A percentile compares a stretch with the other conserved stretches of the same genome.
Evolutionary conservation across 2,113 vertebrate genomes (phyloP).

Genomic region (Lampris megalopsis): DNA sequence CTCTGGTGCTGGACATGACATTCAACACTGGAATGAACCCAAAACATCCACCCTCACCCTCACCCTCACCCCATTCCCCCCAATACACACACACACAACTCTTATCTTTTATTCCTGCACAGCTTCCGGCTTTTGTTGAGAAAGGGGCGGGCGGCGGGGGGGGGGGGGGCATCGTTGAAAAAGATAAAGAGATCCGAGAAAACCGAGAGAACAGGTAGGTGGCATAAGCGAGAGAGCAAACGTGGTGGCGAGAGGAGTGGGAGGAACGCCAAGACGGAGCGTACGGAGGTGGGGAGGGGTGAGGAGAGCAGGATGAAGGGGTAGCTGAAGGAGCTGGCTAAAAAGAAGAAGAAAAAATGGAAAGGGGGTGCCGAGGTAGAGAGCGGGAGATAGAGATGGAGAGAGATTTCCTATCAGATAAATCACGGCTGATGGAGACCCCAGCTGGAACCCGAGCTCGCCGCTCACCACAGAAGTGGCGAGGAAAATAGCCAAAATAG

Average conservation of each 20-base stretch:
- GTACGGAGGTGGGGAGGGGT: constrained; percentile 32
- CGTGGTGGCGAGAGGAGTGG: constrained; percentile 9
- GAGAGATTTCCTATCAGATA: constrained; percentile 68
- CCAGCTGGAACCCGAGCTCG: constrained; percentile 60
- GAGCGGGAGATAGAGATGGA: constrained; percentile 27
- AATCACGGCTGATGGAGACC: constrained; percentile 77
- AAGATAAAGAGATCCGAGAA: neutral
- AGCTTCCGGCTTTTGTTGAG: constrained; percentile 1
- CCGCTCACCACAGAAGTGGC: constrained; percentile 38
- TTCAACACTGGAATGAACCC: neutral
- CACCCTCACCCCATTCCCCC: neutral
- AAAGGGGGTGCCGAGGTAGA: neutral
- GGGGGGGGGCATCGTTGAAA: neutral
- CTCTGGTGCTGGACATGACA: neutral
- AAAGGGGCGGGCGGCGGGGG: neutral
- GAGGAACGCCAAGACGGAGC: constrained; percentile 4
- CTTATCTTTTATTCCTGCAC: constrained; percentile 15
- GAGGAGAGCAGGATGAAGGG: neutral
- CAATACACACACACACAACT: neutral
- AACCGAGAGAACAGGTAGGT: constrained; percentile 21
- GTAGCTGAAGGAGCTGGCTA: neutral
- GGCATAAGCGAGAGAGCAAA: constrained; percentile 2
- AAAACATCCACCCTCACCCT: neutral
- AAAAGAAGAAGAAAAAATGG: neutral
- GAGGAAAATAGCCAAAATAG: constrained; percentile 65